Conservation (phyloP, 2,888 invertebrate species). For the Dryococelus australis region DNA sequence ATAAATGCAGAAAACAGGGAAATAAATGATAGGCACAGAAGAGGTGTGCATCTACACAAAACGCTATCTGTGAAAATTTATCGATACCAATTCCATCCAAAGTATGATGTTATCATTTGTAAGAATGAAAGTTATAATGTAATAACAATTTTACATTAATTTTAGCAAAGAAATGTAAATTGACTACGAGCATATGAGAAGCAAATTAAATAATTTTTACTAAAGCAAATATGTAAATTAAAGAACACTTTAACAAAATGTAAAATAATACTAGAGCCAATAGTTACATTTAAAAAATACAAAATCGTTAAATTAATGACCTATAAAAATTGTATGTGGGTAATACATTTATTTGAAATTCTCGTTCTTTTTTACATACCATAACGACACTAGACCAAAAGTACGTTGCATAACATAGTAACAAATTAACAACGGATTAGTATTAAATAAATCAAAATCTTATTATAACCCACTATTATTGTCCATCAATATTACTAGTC, state of each 20-base stretch:
- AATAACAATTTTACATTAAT: neutral
- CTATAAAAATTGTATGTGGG: neutral
- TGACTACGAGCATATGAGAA: neutral
- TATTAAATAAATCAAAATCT: neutral
- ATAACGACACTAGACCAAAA: neutral
- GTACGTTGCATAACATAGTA: neutral
- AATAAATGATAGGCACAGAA: neutral
- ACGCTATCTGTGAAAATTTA: neutral
- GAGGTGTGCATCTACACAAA: neutral
- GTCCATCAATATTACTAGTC: slow-evolving; percentile 16
- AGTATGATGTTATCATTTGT: neutral
- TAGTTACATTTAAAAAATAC: neutral
- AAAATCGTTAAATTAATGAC: neutral
- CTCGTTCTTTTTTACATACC: neutral
- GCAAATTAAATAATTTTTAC: neutral
- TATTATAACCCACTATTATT: neutral
- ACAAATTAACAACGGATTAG: neutral
- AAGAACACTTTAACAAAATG: neutral
- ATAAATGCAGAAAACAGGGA: neutral
- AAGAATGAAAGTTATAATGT: neutral
- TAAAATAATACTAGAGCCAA: neutral
- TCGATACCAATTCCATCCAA: slow-evolving; percentile 10
- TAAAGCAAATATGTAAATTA: neutral
- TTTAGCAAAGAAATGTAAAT: neutral
- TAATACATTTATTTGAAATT: neutral